Percentiles rank a stretch among this genome's conserved stretches.
phyloP scores from a whole-genome alignment of 2,113 vertebrate species.

The Spermophilus dauricus region DNA sequence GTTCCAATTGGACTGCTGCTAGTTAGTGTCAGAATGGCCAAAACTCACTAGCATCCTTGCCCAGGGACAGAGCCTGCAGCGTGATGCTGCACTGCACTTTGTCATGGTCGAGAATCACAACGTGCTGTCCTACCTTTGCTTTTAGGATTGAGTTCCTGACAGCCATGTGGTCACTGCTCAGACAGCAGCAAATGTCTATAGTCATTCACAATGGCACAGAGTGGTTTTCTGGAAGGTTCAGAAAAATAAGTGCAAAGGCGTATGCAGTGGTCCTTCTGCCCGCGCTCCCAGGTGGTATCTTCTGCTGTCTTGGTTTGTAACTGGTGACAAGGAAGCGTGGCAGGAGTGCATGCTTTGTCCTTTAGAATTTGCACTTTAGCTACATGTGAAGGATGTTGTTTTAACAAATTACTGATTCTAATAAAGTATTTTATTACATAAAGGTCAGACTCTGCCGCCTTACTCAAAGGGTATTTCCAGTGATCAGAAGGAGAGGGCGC shows the following conservation, averaged over 20 bases:
- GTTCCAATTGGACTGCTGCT: constrained; percentile 5
- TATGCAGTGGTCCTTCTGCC: background rate
- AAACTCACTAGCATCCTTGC: background rate
- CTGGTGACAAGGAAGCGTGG: background rate
- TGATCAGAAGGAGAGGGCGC: background rate
- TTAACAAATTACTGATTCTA: constrained; percentile 85
- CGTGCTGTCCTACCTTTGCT: background rate
- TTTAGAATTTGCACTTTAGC: constrained; percentile 86
- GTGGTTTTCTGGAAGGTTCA: background rate
- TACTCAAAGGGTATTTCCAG: background rate
- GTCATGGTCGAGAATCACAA: background rate
- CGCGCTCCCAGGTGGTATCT: too few relatives aligned
- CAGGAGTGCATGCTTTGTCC: constrained; percentile 62
- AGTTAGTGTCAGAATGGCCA: background rate
- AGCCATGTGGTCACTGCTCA: background rate
- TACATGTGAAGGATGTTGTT: constrained; percentile 69
- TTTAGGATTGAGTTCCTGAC: background rate
- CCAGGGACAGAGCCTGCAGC: fast-evolving
- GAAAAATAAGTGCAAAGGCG: background rate
- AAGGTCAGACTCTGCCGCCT: background rate
- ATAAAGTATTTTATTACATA: constrained; percentile 89
- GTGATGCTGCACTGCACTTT: background rate
- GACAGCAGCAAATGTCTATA: background rate
- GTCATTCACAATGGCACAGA: background rate
- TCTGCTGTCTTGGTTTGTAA: background rate